Evolutionary conservation across 2,113 vertebrate genomes (phyloP), one percentile per base, ranked within the genome.

Genomic region (Azemiops feae): DNA sequence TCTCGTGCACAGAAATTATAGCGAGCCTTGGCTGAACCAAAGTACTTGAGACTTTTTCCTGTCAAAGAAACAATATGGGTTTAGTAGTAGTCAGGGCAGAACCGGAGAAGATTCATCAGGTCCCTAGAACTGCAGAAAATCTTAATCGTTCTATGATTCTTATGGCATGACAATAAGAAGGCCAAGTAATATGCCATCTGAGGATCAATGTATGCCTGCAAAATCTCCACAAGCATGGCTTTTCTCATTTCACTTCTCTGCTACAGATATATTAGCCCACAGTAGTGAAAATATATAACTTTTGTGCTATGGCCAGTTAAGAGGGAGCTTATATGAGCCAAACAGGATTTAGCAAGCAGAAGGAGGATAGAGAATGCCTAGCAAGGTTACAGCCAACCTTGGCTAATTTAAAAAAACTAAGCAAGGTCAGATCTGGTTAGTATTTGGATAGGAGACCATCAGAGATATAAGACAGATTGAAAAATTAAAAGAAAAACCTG

Each of bases 1-100:
- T 99, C 99, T 81, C 99, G 96, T 43, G 99, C 99, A 0, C 98
- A 98, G 98, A 98, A 99, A 96, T 99, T 98, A 0, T 99, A 99
- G 43, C 99, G 98, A 43, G 98, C 99, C 93, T 98, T 98, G 57
- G 98, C 99, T 0, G 98, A 98, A 4, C 98, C 98, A 0, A 98
- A 98, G 87, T 97, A 98, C 55, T 97, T 98, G 69, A 97, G 20
- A 58, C 97, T 98, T 89, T 97, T 97, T 14, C 97, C 98, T 98
- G 96, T 52, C 39, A 58, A 91, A 34, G 22, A 81, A 20, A 90
- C 6, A 23, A 39, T 3, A n/a, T 18, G 0, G 0, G 4, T n/a
- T 69, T 69, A 69, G 7, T 0, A 16, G 20, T 92, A 34, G 60
- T 50, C 25, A 34, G 7, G 86, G n/a, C 5, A 57, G 16, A 30